A percentile compares a stretch with the other conserved stretches of the same genome.
Evolutionary conservation across 2,888 invertebrate genomes (phyloP).

Genomic region (Nomada flava): DNA sequence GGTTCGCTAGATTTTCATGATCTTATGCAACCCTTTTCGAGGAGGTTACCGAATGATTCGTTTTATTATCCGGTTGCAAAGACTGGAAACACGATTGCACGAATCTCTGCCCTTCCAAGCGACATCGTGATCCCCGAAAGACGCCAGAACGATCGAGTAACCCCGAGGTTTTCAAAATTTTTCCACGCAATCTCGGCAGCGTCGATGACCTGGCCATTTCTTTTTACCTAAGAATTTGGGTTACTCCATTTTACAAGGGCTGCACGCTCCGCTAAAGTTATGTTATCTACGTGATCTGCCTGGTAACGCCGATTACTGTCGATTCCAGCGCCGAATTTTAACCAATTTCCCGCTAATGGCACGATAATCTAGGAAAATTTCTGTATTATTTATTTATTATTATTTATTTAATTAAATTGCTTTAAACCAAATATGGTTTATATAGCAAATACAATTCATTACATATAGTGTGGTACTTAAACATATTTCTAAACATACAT

Average conservation of each 20-base stretch:
- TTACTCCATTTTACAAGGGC: constrained; percentile 33
- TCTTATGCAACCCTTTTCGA: not conserved
- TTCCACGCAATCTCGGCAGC: constrained; percentile 29
- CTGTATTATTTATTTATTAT: too few relatives aligned
- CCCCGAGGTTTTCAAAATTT: constrained; percentile 32
- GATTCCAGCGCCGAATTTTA: constrained; percentile 16
- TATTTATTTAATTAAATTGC: too few relatives aligned
- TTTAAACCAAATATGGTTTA: too few relatives aligned
- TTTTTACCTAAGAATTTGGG: constrained; percentile 23
- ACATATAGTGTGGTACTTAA: too few relatives aligned
- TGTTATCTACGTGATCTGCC: constrained; percentile 14
- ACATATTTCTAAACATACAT: too few relatives aligned
- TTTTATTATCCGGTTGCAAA: not conserved
- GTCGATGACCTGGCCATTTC: constrained; percentile 21
- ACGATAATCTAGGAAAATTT: not conserved
- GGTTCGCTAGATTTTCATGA: not conserved
- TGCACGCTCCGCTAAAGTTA: constrained; percentile 20
- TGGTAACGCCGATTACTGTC: constrained; percentile 27
- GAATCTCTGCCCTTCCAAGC: not conserved
- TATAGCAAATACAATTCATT: too few relatives aligned
- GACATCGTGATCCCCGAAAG: constrained; percentile 8
- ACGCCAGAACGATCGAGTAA: constrained; percentile 1
- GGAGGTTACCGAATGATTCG: not conserved
- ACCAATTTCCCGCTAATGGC: constrained; percentile 10
- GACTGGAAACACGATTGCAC: constrained; percentile 6